Percentiles rank a stretch among this genome's conserved stretches.
phyloP scores from a whole-genome alignment of 2,888 invertebrate genomes.

The Keiferia lycopersicella region DNA sequence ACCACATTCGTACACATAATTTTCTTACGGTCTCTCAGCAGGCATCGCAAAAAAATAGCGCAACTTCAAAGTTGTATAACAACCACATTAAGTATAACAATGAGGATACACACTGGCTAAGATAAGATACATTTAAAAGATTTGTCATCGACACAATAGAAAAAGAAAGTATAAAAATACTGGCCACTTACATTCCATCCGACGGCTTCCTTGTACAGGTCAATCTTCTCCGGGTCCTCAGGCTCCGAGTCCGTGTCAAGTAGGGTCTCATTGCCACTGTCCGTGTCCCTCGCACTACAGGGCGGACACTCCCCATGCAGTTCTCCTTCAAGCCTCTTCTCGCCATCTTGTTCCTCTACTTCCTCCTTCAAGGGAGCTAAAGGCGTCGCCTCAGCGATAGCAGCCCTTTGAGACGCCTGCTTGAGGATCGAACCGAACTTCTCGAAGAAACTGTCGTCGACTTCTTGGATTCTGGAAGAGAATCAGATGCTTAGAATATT shows the following conservation, averaged over 20 bases:
- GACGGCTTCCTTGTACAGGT: constrained; percentile 83
- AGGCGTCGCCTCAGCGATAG: constrained; percentile 78
- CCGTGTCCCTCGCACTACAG: constrained; percentile 64
- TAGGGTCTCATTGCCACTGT: constrained; percentile 80
- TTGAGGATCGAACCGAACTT: constrained; percentile 88
- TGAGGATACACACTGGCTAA: too few species aligned
- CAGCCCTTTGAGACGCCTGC: constrained; percentile 82
- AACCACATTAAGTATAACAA: too few species aligned
- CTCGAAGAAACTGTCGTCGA: constrained; percentile 92
- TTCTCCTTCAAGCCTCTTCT: constrained; percentile 60
- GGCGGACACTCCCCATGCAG: constrained; percentile 59
- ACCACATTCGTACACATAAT: too few species aligned
- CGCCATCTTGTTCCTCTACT: constrained; percentile 67
- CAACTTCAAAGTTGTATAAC: too few species aligned
- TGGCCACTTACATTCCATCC: constrained; percentile 87
- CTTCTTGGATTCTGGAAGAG: constrained; percentile 87
- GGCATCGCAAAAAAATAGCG: too few species aligned
- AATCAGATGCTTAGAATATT: background rate
- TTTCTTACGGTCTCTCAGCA: too few species aligned
- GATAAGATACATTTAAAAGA: too few species aligned
- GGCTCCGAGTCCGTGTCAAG: constrained; percentile 84
- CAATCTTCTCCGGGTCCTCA: constrained; percentile 83
- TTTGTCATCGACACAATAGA: background rate
- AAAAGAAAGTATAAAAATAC: constrained; percentile 43
- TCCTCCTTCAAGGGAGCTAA: constrained; percentile 74